phyloP scores from a whole-genome alignment of 2,888 invertebrate genomes.

The Agrochola lychnidis region DNA sequence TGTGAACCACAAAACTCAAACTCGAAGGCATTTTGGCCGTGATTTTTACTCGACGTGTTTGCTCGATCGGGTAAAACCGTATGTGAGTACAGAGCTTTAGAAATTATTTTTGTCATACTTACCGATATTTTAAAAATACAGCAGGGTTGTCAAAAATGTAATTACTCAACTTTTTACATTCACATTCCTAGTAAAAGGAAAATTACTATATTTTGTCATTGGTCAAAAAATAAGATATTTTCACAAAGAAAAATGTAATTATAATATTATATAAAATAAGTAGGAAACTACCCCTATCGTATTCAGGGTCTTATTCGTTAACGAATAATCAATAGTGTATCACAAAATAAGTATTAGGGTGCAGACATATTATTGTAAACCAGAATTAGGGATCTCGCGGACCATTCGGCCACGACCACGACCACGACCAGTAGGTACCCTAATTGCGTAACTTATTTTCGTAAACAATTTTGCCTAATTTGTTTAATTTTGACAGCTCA shows the following conservation, averaged over 20 bases:
- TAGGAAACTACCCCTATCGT: slow-evolving; percentile 25
- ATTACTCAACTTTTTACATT: background rate
- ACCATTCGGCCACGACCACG: no score
- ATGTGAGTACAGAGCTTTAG: no score
- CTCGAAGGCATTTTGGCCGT: no score
- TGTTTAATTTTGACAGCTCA: no score
- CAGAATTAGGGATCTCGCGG: no score
- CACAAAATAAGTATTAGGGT: slow-evolving; percentile 28
- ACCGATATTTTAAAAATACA: slow-evolving; percentile 3
- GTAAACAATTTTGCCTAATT: no score
- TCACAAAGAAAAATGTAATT: slow-evolving; percentile 15
- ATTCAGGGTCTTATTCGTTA: slow-evolving; percentile 23
- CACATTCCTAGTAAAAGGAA: background rate
- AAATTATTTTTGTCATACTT: background rate
- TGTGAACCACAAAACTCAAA: no score
- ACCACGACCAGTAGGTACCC: no score
- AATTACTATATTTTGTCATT: slow-evolving; percentile 15
- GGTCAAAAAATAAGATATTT: slow-evolving; percentile 11
- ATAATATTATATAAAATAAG: slow-evolving; percentile 24
- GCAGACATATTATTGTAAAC: background rate
- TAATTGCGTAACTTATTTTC: no score
- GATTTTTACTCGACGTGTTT: no score
- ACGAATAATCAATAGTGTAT: slow-evolving; percentile 31
- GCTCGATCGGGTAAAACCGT: no score
- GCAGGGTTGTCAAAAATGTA: background rate